Base-by-base conservation (phyloP, 2,888 invertebrate genomes). In the Habroteleia sp. region DNA sequence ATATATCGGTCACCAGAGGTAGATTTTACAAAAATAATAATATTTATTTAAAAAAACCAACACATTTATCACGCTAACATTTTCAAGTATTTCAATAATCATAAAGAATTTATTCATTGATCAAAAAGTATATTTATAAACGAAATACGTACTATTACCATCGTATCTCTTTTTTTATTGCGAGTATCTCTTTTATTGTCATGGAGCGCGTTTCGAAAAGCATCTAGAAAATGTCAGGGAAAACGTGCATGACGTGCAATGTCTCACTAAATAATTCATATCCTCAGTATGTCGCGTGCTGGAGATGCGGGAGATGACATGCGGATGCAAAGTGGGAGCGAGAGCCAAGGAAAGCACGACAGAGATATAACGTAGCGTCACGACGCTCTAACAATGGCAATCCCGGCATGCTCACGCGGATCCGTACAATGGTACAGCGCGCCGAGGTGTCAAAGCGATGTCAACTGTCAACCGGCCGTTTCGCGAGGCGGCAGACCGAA, bases 381-480 rank as follows among this genome's bases (percentile, higher is more conserved):
- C 68, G 62, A 68, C 68, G 56, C 62, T 74, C 35, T 25, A 74
- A 74, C 74, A 74, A 74, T 74, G 62, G 68, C 78, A 82, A 77
- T 39, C 77, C 76, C 78, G 74, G 77, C 81, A 88, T 85, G 87
- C 86, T 87, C 81, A 81, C 83, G 82, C 84, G 84, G 76, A 66
- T 83, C 52, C 80, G 81, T 77, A 87, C 87, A 87, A 87, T 86
- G 82, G 83, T 76, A 81, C 79, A 78, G 80, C 80, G 79, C 82
- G 79, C 78, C 73, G 80, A 78, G 82, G 82, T 84, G 87, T 88
- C 87, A 87, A 87, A 87, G 82, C 79, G 84, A 83, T 87, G 87
- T 87, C 87, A 87, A 87, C 85, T 87, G 86, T 87, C 86, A 83
- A 87, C 85, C 82, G 82, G 66, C 74, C 80, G 75, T 76, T 75